Conservation (phyloP, 2,113 vertebrate genomes). For the Lepisosteus oculatus region DNA sequence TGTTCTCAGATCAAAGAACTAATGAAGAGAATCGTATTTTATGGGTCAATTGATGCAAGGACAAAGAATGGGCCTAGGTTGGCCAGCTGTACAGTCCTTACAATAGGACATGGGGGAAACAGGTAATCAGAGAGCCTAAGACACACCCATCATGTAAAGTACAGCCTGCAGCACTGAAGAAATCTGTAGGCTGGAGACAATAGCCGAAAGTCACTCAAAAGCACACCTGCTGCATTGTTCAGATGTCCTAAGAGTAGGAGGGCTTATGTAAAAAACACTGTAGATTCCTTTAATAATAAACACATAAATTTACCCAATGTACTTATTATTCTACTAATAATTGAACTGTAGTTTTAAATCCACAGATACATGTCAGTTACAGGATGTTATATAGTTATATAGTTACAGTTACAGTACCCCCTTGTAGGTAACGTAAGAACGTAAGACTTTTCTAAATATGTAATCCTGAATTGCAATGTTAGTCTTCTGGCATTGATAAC, state of each 20-base stretch:
- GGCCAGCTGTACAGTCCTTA: background rate
- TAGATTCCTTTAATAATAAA: too few relatives aligned
- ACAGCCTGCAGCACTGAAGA: background rate
- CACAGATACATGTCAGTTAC: too few relatives aligned
- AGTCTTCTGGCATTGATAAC: too few relatives aligned
- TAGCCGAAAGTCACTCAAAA: background rate
- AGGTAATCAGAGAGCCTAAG: background rate
- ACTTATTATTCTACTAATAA: too few relatives aligned
- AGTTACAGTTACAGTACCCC: too few relatives aligned
- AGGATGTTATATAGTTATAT: too few relatives aligned
- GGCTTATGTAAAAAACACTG: too few relatives aligned
- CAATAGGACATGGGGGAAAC: background rate
- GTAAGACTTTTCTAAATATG: too few relatives aligned
- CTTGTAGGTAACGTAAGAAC: too few relatives aligned
- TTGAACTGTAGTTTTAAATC: too few relatives aligned
- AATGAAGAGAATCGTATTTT: background rate
- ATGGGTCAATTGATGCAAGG: background rate
- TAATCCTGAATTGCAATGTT: too few relatives aligned
- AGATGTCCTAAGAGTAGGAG: background rate
- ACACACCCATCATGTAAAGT: background rate
- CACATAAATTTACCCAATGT: too few relatives aligned
- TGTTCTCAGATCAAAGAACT: slow-evolving; percentile 11
- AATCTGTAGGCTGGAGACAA: background rate
- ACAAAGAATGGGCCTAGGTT: background rate
- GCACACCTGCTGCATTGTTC: background rate